Evolutionary conservation across 2,113 vertebrate species (phyloP).

Genomic region (Phylloscopus trochilus): DNA sequence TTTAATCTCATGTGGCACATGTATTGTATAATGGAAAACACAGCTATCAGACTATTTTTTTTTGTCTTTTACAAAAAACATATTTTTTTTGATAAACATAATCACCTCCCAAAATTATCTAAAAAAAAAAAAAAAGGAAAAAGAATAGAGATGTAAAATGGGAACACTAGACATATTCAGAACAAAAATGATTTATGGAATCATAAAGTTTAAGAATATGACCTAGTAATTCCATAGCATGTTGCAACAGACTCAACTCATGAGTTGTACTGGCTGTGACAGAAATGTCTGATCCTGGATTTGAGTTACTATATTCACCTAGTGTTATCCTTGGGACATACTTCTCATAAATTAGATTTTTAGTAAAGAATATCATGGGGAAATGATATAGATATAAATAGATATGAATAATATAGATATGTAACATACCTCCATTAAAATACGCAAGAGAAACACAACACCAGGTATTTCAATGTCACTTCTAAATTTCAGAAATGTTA

Average conservation of each 20-base stretch:
- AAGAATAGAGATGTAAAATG: not conserved
- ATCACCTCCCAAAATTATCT: fast-evolving
- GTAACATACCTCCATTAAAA: not conserved
- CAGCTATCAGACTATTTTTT: not conserved
- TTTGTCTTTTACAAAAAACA: not conserved
- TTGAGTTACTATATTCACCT: not conserved
- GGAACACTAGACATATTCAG: not conserved
- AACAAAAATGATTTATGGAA: not conserved
- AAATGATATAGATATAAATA: not conserved
- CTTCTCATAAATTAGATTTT: not conserved
- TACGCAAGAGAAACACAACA: not conserved
- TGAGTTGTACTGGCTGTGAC: not conserved
- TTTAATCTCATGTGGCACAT: not conserved
- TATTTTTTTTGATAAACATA: not conserved
- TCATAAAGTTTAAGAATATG: not conserved
- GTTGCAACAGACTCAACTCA: not conserved
- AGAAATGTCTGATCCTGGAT: not conserved
- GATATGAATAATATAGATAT: not conserved
- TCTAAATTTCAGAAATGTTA: not conserved
- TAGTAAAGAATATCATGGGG: not conserved
- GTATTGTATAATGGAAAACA: not conserved
- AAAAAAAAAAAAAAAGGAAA: not conserved
- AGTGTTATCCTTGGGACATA: not conserved
- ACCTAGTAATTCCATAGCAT: not conserved
- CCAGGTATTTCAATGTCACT: not conserved